These are phyloP conservation scores for Spicauda simplicius DNA, from an alignment of 2,888 invertebrate species.

Conservation along the genomic window DNA sequence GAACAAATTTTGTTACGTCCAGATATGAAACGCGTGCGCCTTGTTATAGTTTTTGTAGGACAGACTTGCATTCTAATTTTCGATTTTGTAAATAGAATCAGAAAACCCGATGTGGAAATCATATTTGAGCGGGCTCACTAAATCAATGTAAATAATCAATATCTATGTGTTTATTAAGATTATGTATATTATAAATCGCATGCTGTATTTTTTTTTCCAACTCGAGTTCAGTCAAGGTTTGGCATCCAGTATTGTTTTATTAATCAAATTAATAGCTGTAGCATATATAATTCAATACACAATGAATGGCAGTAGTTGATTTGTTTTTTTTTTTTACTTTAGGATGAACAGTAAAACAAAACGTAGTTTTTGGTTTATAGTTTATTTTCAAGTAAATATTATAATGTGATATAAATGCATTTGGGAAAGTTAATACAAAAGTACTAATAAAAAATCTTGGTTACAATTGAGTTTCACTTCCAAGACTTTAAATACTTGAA, in stretches of 20 bases:
- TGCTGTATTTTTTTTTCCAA: too few species aligned
- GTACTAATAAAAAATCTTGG: conserved; percentile 51
- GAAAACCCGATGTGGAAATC: too few species aligned
- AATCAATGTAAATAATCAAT: too few species aligned
- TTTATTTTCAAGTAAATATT: conserved; percentile 56
- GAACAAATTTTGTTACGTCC: too few species aligned
- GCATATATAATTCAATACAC: background rate
- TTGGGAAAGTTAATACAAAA: conserved; percentile 66
- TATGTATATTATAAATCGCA: too few species aligned
- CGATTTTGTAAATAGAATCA: too few species aligned
- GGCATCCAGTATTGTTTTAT: background rate
- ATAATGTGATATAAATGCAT: conserved; percentile 67
- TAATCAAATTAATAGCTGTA: background rate
- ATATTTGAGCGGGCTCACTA: too few species aligned
- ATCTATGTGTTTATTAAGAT: too few species aligned
- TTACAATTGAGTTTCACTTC: conserved; percentile 28
- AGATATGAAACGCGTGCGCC: too few species aligned
- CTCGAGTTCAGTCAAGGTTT: too few species aligned
- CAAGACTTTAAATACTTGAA: conserved; percentile 16
- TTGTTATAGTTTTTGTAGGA: too few species aligned
- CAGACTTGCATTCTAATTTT: too few species aligned
- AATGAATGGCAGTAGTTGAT: background rate
- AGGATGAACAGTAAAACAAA: conserved; percentile 37
- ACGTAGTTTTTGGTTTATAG: conserved; percentile 41
- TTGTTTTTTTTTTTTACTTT: background rate